Conservation (phyloP, 2,888 invertebrate species). For the Phania funesta region DNA sequence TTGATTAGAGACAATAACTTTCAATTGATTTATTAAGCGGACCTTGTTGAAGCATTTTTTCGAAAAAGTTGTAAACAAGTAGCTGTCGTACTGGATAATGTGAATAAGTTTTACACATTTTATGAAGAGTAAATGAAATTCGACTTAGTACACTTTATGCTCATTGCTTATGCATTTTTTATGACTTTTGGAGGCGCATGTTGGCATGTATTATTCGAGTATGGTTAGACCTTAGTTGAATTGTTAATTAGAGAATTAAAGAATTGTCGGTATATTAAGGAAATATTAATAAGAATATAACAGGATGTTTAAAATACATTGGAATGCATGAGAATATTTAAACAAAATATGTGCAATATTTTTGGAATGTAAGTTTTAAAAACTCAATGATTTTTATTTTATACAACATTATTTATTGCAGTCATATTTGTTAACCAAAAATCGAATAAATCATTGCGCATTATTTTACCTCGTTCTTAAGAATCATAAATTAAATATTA, state of each 20-base stretch:
- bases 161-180: neutral
- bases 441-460: too few species aligned
- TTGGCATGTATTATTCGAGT: slow-evolving; percentile 50
- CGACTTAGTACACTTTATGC: neutral
- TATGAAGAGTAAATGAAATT: neutral
- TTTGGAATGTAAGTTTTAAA: too few species aligned
- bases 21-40: slow-evolving; percentile 63
- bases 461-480: too few species aligned
- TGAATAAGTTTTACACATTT: neutral
- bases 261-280: slow-evolving; percentile 58
- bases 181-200: slow-evolving; percentile 50
- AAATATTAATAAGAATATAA: slow-evolving; percentile 64
- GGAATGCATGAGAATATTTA: slow-evolving; percentile 58
- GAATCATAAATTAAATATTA: too few species aligned
- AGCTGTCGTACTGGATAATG: neutral
- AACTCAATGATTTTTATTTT: too few species aligned
- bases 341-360: too few species aligned
- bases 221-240: slow-evolving; percentile 46
- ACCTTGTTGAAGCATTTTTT: slow-evolving; percentile 49
- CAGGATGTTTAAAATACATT: slow-evolving; percentile 61
- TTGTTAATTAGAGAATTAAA: slow-evolving; percentile 46
- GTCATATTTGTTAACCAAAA: too few species aligned
- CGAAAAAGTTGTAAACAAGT: slow-evolving; percentile 37
- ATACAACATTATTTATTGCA: too few species aligned
- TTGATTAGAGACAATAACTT: slow-evolving; percentile 52